Base-by-base conservation (phyloP, 2,888 invertebrate species). In the Cryptophagus acutangulus region DNA sequence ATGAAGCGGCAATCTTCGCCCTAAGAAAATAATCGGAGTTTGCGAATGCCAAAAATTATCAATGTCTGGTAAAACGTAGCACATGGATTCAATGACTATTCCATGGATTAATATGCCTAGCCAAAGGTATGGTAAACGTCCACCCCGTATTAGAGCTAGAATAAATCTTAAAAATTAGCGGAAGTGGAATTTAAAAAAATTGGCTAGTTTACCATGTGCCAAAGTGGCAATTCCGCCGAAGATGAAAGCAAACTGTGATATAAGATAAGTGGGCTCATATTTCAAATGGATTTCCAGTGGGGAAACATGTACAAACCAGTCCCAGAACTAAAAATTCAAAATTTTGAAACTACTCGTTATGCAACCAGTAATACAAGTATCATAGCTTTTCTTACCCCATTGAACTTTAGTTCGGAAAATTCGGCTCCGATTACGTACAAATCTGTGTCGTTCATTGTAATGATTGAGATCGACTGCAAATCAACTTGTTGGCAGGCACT, bases 41-140 rank as follows among this genome's bases (percentile, higher is more conserved):
- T 83, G 85, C 1, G 86, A 83, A 61, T 88, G 87, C 88, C 88
- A 89, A 66, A 86, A 88, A 63, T 85, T 87, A 67, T 87, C 85
- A 44, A 83, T 81, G 45, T 86, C 82, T 0, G 86, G 84, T 13
- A 84, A 57, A 46, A 75, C 74, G 58, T 86, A 82, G 49, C 79
- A 79, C 58, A 87, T 71, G 52, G 77, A 75, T 67, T 88, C 88
- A 17, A 84, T 78, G 0, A 81, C 74, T 1, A 87, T 52, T 2
- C 87, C 87, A 59, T 87, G 86, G 2, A 85, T 65, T n/a, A 85
- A 62, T 1, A 81, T 78, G 1, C 75, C 80, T 12, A 87, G 54
- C 87, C 87, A 88, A 37, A 87, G 72, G 67, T 81, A 85, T 1
- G 79, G 76, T 71, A 82, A 82, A 36, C 87, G 72, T 0, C 85